Evolutionary conservation across 2,888 invertebrate species (phyloP).

Genomic region (Linnaemya tessellans): DNA sequence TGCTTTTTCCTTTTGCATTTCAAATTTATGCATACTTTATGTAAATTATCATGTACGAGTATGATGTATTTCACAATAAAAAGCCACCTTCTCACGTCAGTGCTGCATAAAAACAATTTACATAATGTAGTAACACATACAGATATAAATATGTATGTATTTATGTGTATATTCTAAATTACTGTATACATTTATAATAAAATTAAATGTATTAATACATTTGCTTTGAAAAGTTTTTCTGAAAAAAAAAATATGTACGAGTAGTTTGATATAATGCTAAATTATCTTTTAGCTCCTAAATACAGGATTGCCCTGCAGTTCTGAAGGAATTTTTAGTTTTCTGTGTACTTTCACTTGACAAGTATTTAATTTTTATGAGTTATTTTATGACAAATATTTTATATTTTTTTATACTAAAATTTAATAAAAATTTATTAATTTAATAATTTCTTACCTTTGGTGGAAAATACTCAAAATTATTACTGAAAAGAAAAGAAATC

Average conservation of each 20-base stretch:
- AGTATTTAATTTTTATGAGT: too few species aligned
- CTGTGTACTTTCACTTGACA: too few species aligned
- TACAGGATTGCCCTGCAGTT: background rate
- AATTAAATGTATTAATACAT: background rate
- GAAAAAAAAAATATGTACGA: background rate
- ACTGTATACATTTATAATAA: conserved; percentile 1
- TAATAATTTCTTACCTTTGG: too few species aligned
- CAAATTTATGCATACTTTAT: conserved; percentile 69
- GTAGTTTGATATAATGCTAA: background rate
- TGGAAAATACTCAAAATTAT: too few species aligned
- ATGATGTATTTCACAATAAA: conserved; percentile 21
- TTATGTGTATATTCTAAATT: background rate
- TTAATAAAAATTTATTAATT: too few species aligned
- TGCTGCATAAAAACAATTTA: background rate
- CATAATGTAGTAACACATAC: background rate
- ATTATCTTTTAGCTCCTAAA: background rate
- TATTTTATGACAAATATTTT: too few species aligned
- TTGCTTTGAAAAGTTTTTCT: background rate
- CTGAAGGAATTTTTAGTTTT: background rate
- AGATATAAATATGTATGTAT: too few species aligned
- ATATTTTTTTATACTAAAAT: too few species aligned
- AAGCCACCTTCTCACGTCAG: background rate
- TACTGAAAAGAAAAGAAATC: too few species aligned
- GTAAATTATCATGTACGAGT: conserved; percentile 64
- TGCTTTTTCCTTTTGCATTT: background rate